Base-by-base conservation (phyloP, 23 tunicate species). In the Aplidium turbinatum region DNA sequence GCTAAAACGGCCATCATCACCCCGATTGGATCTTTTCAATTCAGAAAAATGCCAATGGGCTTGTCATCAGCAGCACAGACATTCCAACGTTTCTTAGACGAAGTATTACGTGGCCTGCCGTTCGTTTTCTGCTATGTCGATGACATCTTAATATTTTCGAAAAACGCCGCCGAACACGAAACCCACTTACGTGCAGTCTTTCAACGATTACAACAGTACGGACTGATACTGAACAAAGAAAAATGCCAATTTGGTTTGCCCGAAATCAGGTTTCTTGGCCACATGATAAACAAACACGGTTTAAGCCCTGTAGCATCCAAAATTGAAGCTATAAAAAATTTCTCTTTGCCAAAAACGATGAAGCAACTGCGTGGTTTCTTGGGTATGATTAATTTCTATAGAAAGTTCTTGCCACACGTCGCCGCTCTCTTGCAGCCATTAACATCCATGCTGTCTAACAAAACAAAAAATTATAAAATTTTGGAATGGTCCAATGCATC, bases 51-150 rank as follows among this genome's bases (percentile, higher is more conserved):
- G 30, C 79, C 79, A 4, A 33, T 16, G 47, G 79, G 79, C 16
- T 56, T 73, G n/a, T 32, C 50, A 19, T 23, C 55, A 34, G 53
- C 79, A 28, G 50, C 48, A 21, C 4, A 21, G 13, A 73, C 50
- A 19, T 73, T 73, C 24, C 68, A 73, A 73, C 57, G 28, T 5
- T 55, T 73, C 9, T 54, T 56, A 3, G 33, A 55, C 24, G 35
- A 54, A 33, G 68, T 73, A 4, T 35, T 73, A 48, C 66, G 27
- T 13, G 79, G 66, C 27, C 24, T 50, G 5, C 21, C 76, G 3
- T 70, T 70, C 26, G 29, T 42, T 47, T 70, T 70, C 47, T 47
- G 58, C 35, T 70, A 70, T 34, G 23, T 70, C 24, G 76, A 70
- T 50, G 76, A 70, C 24, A 27, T 47, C 3, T 23, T 70, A 3